Conservation (phyloP, 2,888 invertebrate genomes). For the Adineta ricciae region DNA sequence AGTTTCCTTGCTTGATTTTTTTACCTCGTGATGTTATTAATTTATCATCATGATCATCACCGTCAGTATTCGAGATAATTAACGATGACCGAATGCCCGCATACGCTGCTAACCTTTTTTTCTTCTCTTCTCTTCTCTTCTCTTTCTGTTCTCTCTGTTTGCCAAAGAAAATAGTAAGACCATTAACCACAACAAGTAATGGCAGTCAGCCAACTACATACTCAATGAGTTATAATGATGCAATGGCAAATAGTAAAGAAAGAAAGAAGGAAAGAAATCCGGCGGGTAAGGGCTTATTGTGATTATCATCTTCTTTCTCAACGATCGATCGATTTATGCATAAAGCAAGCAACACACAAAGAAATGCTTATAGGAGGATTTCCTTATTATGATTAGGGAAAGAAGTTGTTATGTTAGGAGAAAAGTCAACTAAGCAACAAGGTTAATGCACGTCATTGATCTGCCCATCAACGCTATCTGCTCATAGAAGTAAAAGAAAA, state of each 20-base stretch:
- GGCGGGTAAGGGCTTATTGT: background rate
- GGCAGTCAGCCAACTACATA: background rate
- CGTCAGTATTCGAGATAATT: background rate
- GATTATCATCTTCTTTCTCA: background rate
- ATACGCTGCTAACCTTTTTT: background rate
- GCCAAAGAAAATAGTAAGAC: background rate
- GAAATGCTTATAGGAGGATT: background rate
- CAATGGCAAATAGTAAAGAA: background rate
- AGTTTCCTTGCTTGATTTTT: background rate
- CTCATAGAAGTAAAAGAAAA: background rate
- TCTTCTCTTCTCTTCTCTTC: background rate
- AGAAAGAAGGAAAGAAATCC: background rate
- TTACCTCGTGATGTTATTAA: slow-evolving; percentile 9
- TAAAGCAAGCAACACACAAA: background rate
- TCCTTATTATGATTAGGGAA: background rate
- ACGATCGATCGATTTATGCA: background rate
- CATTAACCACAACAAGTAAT: background rate
- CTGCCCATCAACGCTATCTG: background rate
- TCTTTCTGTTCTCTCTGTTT: background rate
- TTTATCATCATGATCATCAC: background rate
- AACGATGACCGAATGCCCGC: background rate
- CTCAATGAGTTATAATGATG: background rate
- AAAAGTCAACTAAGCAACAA: background rate
- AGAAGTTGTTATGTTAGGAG: background rate
- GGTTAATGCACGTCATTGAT: background rate